A percentile compares a stretch with the other conserved stretches of the same genome.
These are phyloP conservation scores for Aldabrachelys gigantea DNA, from an alignment of 2,113 vertebrate genomes.

Conservation along the genomic window DNA sequence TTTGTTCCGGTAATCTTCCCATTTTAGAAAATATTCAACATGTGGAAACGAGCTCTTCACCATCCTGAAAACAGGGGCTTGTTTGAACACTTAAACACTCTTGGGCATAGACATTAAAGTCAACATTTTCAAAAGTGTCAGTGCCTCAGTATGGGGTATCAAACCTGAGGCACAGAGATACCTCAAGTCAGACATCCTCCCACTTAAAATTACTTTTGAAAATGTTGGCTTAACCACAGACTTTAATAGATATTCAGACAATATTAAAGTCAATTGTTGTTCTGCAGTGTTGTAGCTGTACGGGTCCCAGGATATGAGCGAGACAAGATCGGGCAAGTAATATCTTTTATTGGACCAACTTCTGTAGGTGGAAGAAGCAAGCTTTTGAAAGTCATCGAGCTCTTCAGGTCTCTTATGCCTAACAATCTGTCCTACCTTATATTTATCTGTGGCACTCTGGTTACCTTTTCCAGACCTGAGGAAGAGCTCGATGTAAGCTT, in stretches of 20 bases:
- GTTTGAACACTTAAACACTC: not conserved
- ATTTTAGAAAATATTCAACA: not conserved
- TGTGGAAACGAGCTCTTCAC: not conserved
- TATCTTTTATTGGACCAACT: not conserved
- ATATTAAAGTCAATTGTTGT: not conserved
- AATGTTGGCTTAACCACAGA: not conserved
- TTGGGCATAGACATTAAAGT: not conserved
- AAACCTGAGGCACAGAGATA: not conserved
- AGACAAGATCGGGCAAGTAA: not conserved
- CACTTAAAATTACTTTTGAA: not conserved
- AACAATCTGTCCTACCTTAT: not conserved
- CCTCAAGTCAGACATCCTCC: not conserved
- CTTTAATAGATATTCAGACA: accelerated
- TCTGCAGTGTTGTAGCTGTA: not conserved
- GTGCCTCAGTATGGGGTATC: not conserved
- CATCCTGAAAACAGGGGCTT: not conserved
- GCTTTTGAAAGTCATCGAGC: not conserved
- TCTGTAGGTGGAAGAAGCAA: not conserved
- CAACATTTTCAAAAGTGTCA: not conserved
- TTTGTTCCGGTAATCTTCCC: not conserved
- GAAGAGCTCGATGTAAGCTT: not conserved
- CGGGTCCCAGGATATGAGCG: not conserved
- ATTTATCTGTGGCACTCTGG: not conserved
- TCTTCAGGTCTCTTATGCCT: not conserved
- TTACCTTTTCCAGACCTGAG: not conserved